Evolutionary conservation across 2,888 invertebrate genomes (phyloP).

Genomic region (Dendrolimus pini): DNA sequence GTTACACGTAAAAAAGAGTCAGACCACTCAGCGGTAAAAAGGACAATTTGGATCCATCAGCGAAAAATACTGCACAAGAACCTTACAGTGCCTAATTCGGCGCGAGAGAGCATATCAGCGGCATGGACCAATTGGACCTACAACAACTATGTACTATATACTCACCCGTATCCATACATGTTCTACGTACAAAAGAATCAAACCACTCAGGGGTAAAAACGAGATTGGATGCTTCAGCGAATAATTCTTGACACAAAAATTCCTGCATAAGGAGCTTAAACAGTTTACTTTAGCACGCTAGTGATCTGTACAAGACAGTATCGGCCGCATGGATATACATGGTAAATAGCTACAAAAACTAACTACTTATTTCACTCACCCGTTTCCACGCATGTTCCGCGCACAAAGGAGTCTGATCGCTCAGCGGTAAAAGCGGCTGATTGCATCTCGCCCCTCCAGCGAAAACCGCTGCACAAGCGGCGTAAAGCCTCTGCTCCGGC

Average conservation of each 20-base stretch:
- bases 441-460: constrained; percentile 65
- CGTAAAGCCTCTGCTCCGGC: constrained; percentile 85
- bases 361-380: constrained; percentile 44
- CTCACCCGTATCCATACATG: constrained; percentile 88
- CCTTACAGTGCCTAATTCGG: constrained; percentile 85
- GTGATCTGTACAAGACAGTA: constrained; percentile 92
- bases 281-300: constrained; percentile 84
- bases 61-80: constrained; percentile 28
- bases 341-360: constrained; percentile 22
- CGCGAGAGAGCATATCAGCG: constrained; percentile 62
- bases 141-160: background rate
- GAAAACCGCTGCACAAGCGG: constrained; percentile 68
- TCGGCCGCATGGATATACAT: constrained; percentile 85
- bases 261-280: constrained; percentile 72
- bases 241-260: constrained; percentile 60
- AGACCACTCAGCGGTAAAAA: constrained; percentile 68
- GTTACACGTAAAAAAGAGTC: constrained; percentile 90
- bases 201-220: constrained; percentile 57
- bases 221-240: constrained; percentile 29
- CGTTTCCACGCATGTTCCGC: constrained; percentile 89
- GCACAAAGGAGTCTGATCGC: constrained; percentile 86
- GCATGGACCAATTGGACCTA: too few relatives aligned
- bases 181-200: constrained; percentile 90
- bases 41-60: constrained; percentile 36
- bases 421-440: constrained; percentile 62